Percentiles rank a stretch among this genome's conserved stretches.
Conservation (phyloP, 2,113 vertebrate genomes). For the Strix aluco region DNA sequence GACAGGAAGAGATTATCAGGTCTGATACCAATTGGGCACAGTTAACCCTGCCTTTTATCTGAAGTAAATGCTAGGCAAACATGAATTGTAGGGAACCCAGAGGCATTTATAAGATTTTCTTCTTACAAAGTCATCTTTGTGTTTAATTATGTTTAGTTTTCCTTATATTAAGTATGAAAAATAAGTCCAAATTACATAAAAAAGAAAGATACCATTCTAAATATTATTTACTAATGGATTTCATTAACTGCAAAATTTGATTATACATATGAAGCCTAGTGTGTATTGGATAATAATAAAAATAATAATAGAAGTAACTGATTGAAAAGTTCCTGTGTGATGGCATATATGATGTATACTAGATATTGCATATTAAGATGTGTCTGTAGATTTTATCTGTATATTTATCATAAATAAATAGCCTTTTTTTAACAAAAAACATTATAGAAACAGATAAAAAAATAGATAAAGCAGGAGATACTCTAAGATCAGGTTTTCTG, state of each 20-base stretch:
- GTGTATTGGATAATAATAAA: not conserved
- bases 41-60: conserved; percentile 1
- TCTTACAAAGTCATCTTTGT: not conserved
- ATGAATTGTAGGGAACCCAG: not conserved
- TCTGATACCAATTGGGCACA: not conserved
- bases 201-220: not conserved
- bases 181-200: not conserved
- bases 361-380: not conserved
- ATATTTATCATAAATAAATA: not conserved
- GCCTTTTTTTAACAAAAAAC: not conserved
- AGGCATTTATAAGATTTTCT: not conserved
- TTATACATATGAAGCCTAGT: not conserved
- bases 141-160: not conserved
- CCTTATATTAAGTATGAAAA: not conserved
- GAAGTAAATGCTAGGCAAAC: not conserved
- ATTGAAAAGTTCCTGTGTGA: not conserved
- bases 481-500: not conserved
- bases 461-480: not conserved
- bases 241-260: not conserved
- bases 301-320: not conserved
- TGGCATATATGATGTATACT: not conserved
- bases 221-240: not conserved
- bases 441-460: not conserved
- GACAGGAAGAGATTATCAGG: conserved; percentile 3
- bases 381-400: not conserved